Base-by-base conservation (phyloP, 2,113 vertebrate genomes). In the Phrynocephalus versicolor region DNA sequence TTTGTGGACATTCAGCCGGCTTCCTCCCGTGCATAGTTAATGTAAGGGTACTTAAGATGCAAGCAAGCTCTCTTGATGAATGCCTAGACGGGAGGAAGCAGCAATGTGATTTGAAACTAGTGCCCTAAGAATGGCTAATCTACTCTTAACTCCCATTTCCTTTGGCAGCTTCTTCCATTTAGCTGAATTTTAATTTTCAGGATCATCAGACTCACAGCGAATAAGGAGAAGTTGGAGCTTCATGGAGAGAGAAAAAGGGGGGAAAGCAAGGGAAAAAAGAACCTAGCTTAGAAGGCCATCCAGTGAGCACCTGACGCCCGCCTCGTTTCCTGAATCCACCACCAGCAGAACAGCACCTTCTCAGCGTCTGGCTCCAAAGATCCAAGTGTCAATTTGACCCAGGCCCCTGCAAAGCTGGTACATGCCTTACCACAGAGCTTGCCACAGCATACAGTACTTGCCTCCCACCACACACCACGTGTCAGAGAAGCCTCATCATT, bases 121-220 rank as follows among this genome's bases (percentile, higher is more conserved):
- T 80, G 69, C 30, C 23, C 21, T 64, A 79, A 60, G 57, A 65
- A 55, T 58, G 62, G 77, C 35, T 80, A 73, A 80, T 80, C 37
- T 35, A 85, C 79, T 18, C 18, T n/a, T 2, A 0, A 57, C 67
- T 89, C 82, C 9, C 0, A 85, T 81, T 90, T 62, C 60, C 69
- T 73, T 60, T 0, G 0, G 51, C 62, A 86, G 89, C 39, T 60
- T 25, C 2, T 21, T 82, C 55, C 0, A 65, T 79, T 87, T 87
- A 73, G 70, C 86, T 93, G 86, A 86, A 83, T 93, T 94, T 93
- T 92, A 94, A 94, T 95, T 94, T 94, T 93, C 94, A 94, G 94
- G 93, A 90, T 93, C 94, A 94, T 94, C 92, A 88, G 91, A 90
- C 51, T 89, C 93, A 89, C 93, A 93, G 93, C 58, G 82, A 89